Percentiles rank a stretch among this genome's conserved stretches.
Conservation (phyloP, 1,140 invertebrate genomes). For the Pseudomyrmex concolor region DNA sequence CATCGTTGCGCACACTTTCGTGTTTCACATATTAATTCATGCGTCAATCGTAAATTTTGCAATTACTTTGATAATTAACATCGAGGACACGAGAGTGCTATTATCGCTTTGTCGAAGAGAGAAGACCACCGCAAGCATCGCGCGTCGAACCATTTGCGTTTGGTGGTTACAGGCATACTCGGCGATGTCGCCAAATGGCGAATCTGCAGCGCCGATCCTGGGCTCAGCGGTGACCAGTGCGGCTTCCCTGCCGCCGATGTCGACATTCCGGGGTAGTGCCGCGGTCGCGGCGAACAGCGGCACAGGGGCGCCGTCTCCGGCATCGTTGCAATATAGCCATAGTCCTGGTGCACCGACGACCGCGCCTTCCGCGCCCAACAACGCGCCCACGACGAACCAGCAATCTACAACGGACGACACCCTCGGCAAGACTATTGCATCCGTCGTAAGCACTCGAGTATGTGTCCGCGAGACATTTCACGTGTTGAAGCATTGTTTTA, state of each 20-base stretch:
- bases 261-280: slow-evolving; percentile 91
- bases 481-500: background rate
- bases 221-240: slow-evolving; percentile 87
- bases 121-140: slow-evolving; percentile 34
- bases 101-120: slow-evolving; percentile 26
- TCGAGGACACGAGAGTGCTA: slow-evolving; percentile 3
- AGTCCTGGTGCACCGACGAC: slow-evolving; percentile 85
- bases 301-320: slow-evolving; percentile 87
- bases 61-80: slow-evolving; percentile 9
- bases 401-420: slow-evolving; percentile 88
- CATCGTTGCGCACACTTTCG: background rate
- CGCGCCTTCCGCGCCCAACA: slow-evolving; percentile 82
- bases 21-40: background rate
- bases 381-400: slow-evolving; percentile 85
- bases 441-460: slow-evolving; percentile 87
- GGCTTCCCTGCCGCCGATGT: slow-evolving; percentile 95
- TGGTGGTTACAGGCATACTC: slow-evolving; percentile 86
- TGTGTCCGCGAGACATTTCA: slow-evolving; percentile 43
- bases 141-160: slow-evolving; percentile 39
- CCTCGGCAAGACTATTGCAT: slow-evolving; percentile 92
- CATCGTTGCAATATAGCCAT: slow-evolving; percentile 85
- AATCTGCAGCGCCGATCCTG: slow-evolving; percentile 83
- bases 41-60: too few relatives aligned
- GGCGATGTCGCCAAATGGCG: slow-evolving; percentile 86
- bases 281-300: slow-evolving; percentile 82